Conservation (phyloP, 1,140 invertebrate genomes). For the Brachionus koreanus region DNA sequence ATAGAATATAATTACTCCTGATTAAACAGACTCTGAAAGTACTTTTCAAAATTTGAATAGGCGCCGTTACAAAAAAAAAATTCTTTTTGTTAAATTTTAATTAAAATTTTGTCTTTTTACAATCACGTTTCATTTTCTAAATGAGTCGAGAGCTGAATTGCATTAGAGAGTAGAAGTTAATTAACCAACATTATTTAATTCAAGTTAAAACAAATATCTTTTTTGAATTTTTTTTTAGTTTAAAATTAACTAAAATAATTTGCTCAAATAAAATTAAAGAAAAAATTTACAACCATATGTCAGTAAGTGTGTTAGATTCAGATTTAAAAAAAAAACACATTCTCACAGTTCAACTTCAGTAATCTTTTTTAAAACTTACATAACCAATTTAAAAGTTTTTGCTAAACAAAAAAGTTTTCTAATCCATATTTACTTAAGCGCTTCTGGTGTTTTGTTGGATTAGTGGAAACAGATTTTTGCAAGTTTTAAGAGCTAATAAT, state of each 20-base stretch:
- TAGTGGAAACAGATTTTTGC: neutral
- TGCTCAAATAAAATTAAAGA: neutral
- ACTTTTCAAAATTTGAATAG: neutral
- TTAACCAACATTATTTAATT: neutral
- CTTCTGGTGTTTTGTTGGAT: neutral
- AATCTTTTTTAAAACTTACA: neutral
- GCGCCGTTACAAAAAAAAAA: neutral
- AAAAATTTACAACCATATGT: neutral
- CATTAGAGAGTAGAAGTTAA: neutral
- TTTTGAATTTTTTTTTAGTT: neutral
- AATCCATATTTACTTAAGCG: neutral
- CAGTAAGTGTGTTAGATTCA: too few species aligned
- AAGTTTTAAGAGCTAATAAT: neutral
- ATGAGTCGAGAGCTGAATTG: neutral
- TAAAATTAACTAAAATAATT: neutral
- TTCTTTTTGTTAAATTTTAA: neutral
- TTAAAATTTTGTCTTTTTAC: neutral
- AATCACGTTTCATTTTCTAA: neutral
- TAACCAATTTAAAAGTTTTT: neutral
- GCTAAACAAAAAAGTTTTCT: neutral
- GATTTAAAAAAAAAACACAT: too few species aligned
- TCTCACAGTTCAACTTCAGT: neutral
- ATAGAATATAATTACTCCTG: neutral
- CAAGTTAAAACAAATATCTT: neutral
- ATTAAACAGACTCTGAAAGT: neutral